Evolutionary conservation across 35 echinoderm and acorn worm species (phyloP).

Genomic region (Apostichopus japonicus): DNA sequence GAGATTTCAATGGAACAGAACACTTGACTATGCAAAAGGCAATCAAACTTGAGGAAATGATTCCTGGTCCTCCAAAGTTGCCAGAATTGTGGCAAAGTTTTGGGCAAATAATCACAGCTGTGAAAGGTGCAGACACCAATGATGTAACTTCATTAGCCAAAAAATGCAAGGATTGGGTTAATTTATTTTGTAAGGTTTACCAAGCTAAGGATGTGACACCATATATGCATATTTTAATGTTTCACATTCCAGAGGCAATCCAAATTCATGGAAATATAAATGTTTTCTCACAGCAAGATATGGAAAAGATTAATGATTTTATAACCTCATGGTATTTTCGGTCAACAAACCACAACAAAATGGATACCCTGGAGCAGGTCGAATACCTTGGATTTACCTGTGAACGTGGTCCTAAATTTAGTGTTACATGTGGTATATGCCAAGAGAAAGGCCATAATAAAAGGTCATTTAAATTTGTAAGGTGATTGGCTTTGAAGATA

Average conservation of each 20-base stretch:
- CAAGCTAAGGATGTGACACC: slow-evolving; percentile 57
- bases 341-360: slow-evolving; percentile 40
- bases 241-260: slow-evolving; percentile 56
- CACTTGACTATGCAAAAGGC: slow-evolving; percentile 13
- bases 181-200: slow-evolving; percentile 19
- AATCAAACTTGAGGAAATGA: slow-evolving; percentile 27
- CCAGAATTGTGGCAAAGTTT: slow-evolving; percentile 33
- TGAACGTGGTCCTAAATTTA: background rate
- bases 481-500: background rate
- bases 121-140: background rate
- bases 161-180: slow-evolving; percentile 18
- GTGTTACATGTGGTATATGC: slow-evolving; percentile 25
- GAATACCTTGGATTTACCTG: slow-evolving; percentile 13
- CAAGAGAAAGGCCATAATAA: slow-evolving; percentile 13
- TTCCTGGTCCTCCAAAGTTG: slow-evolving; percentile 1
- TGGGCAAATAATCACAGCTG: background rate
- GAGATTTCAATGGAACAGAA: slow-evolving; percentile 32
- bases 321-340: slow-evolving; percentile 54
- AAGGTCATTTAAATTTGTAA: background rate
- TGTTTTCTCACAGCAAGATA: slow-evolving; percentile 46
- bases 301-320: slow-evolving; percentile 60
- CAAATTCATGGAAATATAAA: slow-evolving; percentile 49
- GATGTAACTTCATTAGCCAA: background rate
- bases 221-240: slow-evolving; percentile 61
- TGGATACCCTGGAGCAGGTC: slow-evolving; percentile 31